Evolutionary conservation across 2,888 invertebrate genomes (phyloP).

Genomic region (Dasysyrphus tricinctus): DNA sequence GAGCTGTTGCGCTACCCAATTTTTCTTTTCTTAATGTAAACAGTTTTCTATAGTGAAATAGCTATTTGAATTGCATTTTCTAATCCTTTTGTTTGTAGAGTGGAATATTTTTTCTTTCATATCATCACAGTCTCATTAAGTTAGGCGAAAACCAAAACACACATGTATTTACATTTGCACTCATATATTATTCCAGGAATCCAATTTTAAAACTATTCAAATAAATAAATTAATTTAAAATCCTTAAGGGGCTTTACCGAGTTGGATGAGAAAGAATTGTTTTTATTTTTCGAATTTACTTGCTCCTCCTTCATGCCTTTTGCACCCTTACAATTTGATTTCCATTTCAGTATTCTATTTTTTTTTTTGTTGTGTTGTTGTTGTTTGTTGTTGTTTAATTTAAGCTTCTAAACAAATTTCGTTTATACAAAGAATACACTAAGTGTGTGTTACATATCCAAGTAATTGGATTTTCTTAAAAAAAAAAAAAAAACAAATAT

Average conservation of each 20-base stretch:
- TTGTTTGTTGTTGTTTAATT: constrained; percentile 15
- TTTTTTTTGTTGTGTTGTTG: neutral
- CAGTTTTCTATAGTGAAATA: too few relatives aligned
- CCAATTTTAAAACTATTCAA: constrained; percentile 33
- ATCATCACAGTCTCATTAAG: neutral
- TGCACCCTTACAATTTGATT: neutral
- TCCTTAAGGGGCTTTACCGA: constrained; percentile 21
- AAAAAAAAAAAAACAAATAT: constrained; percentile 23
- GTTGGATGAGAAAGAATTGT: neutral
- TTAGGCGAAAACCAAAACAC: neutral
- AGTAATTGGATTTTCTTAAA: constrained; percentile 64
- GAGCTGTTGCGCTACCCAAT: too few relatives aligned
- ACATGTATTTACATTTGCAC: neutral
- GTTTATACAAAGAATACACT: constrained; percentile 9
- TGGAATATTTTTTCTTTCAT: too few relatives aligned
- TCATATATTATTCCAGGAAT: neutral
- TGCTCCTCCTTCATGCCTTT: neutral
- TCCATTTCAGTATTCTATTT: neutral
- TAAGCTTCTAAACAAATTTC: constrained; percentile 26
- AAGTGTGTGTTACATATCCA: constrained; percentile 40
- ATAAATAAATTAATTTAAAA: constrained; percentile 35
- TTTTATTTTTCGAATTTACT: constrained; percentile 12
- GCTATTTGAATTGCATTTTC: too few relatives aligned
- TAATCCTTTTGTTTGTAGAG: too few relatives aligned
- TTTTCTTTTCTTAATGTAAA: too few relatives aligned